These are phyloP conservation scores for Ischnura elegans DNA, from an alignment of 2,888 invertebrate species.

Conservation along the genomic window DNA sequence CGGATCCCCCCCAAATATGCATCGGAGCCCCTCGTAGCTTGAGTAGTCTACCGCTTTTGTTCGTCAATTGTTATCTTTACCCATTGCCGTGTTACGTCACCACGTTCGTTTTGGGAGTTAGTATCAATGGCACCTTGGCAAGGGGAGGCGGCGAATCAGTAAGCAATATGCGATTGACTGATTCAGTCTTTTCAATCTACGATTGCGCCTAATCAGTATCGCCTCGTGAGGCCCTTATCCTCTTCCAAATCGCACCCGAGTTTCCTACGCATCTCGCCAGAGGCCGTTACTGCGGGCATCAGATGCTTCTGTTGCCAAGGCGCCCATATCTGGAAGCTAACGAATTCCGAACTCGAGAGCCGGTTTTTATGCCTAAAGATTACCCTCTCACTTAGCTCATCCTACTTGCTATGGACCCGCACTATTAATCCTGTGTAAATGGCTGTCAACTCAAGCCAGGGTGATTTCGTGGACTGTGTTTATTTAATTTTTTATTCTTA, in stretches of 20 bases:
- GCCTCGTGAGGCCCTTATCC: background rate
- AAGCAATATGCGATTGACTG: too few relatives aligned
- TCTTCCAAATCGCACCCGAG: background rate
- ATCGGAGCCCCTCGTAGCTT: too few relatives aligned
- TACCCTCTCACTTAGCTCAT: background rate
- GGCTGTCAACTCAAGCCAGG: background rate
- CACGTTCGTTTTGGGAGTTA: too few relatives aligned
- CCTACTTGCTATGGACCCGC: background rate
- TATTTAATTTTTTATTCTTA: background rate
- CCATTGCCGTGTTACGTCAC: too few relatives aligned
- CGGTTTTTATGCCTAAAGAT: background rate
- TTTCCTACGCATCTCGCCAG: background rate
- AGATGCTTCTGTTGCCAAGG: constrained; percentile 5
- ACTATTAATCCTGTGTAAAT: background rate
- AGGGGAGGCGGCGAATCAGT: too few relatives aligned
- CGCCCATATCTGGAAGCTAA: background rate
- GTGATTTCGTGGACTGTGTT: background rate
- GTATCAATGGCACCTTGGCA: too few relatives aligned
- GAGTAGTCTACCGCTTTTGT: too few relatives aligned
- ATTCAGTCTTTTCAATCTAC: background rate
- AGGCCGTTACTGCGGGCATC: constrained; percentile 4
- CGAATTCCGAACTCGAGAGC: background rate
- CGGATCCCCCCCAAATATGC: too few relatives aligned
- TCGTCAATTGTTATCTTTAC: too few relatives aligned
- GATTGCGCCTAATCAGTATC: background rate